phyloP scores from a whole-genome alignment of 2,113 vertebrate species.

The Rhinolophus sinicus region DNA sequence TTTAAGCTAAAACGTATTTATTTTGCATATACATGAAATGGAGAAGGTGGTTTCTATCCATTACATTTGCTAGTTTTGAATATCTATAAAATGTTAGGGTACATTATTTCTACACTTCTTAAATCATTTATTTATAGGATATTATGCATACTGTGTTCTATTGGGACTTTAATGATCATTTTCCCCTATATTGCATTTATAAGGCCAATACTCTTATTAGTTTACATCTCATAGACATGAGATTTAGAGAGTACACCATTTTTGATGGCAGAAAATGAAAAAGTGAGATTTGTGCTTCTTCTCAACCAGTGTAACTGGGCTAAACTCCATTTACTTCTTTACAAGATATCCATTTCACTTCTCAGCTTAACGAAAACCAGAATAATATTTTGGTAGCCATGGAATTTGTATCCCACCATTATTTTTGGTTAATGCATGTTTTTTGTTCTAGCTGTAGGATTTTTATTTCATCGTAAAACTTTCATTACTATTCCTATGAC shows the following conservation, averaged over 20 bases:
- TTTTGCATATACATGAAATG: conserved; percentile 25
- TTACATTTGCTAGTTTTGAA: background rate
- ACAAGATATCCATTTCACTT: conserved; percentile 75
- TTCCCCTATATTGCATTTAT: conserved; percentile 42
- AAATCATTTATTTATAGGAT: conserved; percentile 40
- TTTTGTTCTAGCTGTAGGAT: conserved; percentile 78
- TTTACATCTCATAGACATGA: conserved; percentile 62
- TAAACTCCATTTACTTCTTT: conserved; percentile 75
- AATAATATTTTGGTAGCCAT: conserved; percentile 79
- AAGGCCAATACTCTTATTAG: conserved; percentile 26
- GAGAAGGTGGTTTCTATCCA: background rate
- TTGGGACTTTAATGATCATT: background rate
- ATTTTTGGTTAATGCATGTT: conserved; percentile 74
- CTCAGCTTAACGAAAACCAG: conserved; percentile 76
- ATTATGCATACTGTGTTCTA: background rate
- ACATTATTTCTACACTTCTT: background rate
- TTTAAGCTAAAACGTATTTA: background rate
- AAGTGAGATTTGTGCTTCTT: conserved; percentile 66
- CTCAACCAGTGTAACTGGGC: conserved; percentile 74
- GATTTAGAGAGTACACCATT: conserved; percentile 39
- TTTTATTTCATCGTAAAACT: conserved; percentile 78
- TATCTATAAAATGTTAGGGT: background rate
- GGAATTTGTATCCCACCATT: conserved; percentile 79
- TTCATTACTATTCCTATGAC: conserved; percentile 75
- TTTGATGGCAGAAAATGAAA: conserved; percentile 74